phyloP scores from a whole-genome alignment of 2,113 vertebrate genomes.

The Sinocyclocheilus maitianheensis region DNA sequence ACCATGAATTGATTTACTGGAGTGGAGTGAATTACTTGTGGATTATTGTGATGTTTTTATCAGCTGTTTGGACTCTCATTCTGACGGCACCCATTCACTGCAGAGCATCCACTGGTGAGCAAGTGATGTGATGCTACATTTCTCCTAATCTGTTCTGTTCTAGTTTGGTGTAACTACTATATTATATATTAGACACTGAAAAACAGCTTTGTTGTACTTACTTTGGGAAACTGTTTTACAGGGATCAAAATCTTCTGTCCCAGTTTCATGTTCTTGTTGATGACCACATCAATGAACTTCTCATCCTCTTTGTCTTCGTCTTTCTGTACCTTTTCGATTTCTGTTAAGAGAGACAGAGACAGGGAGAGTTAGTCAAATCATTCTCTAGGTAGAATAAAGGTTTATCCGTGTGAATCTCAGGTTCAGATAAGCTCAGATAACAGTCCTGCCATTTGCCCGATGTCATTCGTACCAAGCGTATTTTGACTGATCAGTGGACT shows the following conservation, averaged over 20 bases:
- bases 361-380: neutral
- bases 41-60: no score
- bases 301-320: conserved; percentile 95
- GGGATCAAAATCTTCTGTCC: conserved; percentile 98
- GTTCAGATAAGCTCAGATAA: conserved; percentile 38
- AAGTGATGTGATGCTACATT: no score
- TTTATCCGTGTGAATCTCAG: conserved; percentile 19
- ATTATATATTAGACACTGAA: neutral
- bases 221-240: conserved; percentile 99
- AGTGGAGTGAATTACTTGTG: no score
- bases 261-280: conserved; percentile 99
- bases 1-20: no score
- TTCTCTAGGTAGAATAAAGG: no score
- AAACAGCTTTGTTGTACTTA: conserved; percentile 72
- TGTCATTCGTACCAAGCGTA: conserved; percentile 45
- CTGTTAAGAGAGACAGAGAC: conserved; percentile 69
- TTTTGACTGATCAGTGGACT: conserved; percentile 58
- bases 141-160: neutral
- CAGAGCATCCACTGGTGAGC: no score
- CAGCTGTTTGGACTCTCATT: no score
- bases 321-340: conserved; percentile 96
- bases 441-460: conserved; percentile 8
- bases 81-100: no score
- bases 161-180: neutral
- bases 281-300: conserved; percentile 97